These are phyloP conservation scores for Buphagus erythrorhynchus DNA, from an alignment of 2,797 vertebrate genomes.

Conservation along the genomic window DNA sequence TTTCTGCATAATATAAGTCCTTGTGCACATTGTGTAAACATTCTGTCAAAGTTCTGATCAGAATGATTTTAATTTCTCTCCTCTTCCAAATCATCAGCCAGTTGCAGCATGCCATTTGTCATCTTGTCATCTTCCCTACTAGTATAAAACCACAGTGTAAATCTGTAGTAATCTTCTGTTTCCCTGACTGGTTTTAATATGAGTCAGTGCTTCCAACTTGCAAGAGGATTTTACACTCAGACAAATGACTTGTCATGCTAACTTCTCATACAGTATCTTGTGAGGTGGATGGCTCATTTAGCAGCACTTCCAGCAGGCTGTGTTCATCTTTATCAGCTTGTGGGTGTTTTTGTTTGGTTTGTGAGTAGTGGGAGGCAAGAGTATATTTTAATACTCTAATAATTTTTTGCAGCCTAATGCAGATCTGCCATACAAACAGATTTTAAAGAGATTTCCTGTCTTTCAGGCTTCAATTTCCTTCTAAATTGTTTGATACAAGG, in stretches of 20 bases:
- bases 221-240: neutral
- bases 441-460: neutral
- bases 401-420: neutral
- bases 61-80: neutral
- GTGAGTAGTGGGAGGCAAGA: neutral
- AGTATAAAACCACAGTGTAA: neutral
- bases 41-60: neutral
- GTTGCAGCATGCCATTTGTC: neutral
- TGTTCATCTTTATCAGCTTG: neutral
- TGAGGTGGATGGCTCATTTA: neutral
- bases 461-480: conserved; percentile 4
- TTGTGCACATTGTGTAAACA: neutral
- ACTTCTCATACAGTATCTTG: neutral
- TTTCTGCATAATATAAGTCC: neutral
- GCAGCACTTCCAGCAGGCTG: neutral
- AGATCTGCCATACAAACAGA: neutral
- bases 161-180: neutral
- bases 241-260: neutral
- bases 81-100: neutral
- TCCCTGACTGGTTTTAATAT: neutral
- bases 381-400: neutral
- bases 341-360: neutral
- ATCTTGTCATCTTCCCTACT: neutral
- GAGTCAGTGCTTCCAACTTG: neutral
- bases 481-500: neutral